Evolutionary conservation across 2,113 vertebrate species (phyloP), one percentile per base, ranked within the genome.

Genomic region (Ailurus styani): DNA sequence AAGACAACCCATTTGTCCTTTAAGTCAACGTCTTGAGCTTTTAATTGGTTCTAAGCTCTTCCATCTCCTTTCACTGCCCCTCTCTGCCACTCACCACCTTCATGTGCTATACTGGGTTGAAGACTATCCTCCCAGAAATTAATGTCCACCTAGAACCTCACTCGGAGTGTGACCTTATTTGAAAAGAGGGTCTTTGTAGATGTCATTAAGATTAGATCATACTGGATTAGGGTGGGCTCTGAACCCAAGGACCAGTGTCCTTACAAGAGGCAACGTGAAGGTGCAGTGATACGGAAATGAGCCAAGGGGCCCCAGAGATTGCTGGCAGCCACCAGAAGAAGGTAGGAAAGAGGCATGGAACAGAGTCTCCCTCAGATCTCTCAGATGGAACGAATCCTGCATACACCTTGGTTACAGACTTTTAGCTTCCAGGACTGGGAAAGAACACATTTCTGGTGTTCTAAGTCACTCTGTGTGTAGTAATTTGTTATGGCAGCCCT

Each of bases 351-450:
- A 55, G 42, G 34, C 34, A 7, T 0, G 47, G 25, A 27, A 6
- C 1, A 17, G 12, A 29, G 2, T 4, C 2, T 27, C 42, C 17
- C 20, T 25, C 54, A 62, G 54, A 70, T 7, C 29, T 18, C 54
- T 60, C 50, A 1, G 7, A n/a, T 11, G 10, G 31, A 70, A n/a
- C 0, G 0, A 1, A 34, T 3, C 23, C 27, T 72, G 29, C 6
- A 11, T 34, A 29, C 13, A 55, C 11, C 42, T 45, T 15, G 34
- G 55, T 47, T n/a, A n/a, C 34, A 64, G 52, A 78, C n/a, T 37
- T 79, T 14, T 2, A 34, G 15, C 81, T 87, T 50, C 18, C 15
- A n/a, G 25, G 47, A 68, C 23, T 4, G 9, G 45, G 5, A 12
- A 6, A 57, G n/a, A 52, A n/a, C 1, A 45, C 0, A 10, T 13